These are phyloP conservation scores for Scaptodrosophila latifasciaeformis DNA, from an alignment of 2,888 invertebrate genomes.

Conservation along the genomic window DNA sequence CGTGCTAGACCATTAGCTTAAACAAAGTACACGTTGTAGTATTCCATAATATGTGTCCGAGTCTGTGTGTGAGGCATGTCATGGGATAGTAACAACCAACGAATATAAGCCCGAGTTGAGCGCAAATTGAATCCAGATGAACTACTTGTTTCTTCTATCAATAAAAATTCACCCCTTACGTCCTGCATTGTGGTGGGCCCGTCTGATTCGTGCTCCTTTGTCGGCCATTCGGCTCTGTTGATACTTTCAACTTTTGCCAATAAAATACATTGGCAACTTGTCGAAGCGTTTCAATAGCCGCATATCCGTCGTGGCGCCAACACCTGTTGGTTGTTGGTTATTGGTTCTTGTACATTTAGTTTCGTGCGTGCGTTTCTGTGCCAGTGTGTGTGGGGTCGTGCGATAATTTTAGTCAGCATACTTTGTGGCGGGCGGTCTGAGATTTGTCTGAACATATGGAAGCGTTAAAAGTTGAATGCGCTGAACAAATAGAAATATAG, in stretches of 20 bases:
- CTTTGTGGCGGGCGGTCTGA: slow-evolving; percentile 55
- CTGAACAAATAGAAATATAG: too few relatives aligned
- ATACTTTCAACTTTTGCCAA: slow-evolving; percentile 47
- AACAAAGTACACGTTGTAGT: too few relatives aligned
- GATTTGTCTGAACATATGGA: slow-evolving; percentile 51
- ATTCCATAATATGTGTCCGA: too few relatives aligned
- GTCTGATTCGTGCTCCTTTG: slow-evolving; percentile 7
- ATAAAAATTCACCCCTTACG: too few relatives aligned
- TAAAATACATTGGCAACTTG: slow-evolving; percentile 57
- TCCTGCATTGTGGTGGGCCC: slow-evolving; percentile 5
- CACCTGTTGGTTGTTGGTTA: slow-evolving; percentile 69
- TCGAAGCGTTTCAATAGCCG: slow-evolving; percentile 71
- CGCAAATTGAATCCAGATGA: slow-evolving; percentile 28
- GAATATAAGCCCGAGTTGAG: slow-evolving; percentile 17
- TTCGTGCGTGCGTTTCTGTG: slow-evolving; percentile 2
- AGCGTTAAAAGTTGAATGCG: slow-evolving; percentile 25
- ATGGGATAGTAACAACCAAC: too few relatives aligned
- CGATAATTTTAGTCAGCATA: slow-evolving; percentile 34
- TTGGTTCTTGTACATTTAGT: background rate
- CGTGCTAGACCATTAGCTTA: too few relatives aligned
- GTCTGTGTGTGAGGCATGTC: too few relatives aligned
- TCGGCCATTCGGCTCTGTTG: slow-evolving; percentile 27
- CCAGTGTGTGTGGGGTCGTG: slow-evolving; percentile 3
- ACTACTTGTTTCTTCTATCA: slow-evolving; percentile 6
- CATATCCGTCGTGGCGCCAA: slow-evolving; percentile 64